Percentiles rank a stretch among this genome's conserved stretches.
Evolutionary conservation across 2,797 vertebrate genomes (phyloP).

Genomic region (Myiothlypis chrysogaster): DNA sequence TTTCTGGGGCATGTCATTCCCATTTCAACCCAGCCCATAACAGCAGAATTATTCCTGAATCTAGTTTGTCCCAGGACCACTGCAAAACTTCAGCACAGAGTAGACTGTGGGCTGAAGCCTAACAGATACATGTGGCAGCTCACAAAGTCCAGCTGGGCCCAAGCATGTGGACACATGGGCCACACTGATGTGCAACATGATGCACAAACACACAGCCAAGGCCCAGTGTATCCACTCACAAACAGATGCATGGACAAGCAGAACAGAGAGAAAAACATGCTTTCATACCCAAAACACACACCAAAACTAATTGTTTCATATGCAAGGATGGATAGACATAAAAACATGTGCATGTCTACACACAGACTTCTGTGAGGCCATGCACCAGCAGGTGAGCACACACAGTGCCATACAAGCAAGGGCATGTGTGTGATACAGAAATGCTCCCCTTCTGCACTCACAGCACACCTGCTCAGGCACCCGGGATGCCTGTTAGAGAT

Average conservation of each 20-base stretch:
- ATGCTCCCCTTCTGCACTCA: neutral
- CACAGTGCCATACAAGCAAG: neutral
- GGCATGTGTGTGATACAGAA: neutral
- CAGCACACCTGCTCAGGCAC: neutral
- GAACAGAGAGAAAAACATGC: neutral
- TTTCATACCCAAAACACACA: neutral
- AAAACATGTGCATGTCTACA: neutral
- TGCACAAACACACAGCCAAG: neutral
- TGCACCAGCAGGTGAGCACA: neutral
- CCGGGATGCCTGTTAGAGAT: rapidly evolving
- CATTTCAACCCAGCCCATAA: neutral
- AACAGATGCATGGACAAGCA: neutral
- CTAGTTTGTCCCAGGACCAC: neutral
- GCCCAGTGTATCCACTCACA: neutral
- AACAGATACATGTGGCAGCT: neutral
- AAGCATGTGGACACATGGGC: neutral
- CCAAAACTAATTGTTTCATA: neutral
- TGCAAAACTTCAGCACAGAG: neutral
- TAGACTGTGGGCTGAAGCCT: neutral
- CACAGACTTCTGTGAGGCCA: neutral
- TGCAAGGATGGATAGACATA: neutral
- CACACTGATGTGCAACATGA: rapidly evolving
- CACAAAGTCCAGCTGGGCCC: neutral
- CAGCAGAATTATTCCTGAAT: neutral
- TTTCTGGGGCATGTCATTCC: neutral